Conservation (phyloP, 2,113 vertebrate genomes). For the Cairina moschata region DNA sequence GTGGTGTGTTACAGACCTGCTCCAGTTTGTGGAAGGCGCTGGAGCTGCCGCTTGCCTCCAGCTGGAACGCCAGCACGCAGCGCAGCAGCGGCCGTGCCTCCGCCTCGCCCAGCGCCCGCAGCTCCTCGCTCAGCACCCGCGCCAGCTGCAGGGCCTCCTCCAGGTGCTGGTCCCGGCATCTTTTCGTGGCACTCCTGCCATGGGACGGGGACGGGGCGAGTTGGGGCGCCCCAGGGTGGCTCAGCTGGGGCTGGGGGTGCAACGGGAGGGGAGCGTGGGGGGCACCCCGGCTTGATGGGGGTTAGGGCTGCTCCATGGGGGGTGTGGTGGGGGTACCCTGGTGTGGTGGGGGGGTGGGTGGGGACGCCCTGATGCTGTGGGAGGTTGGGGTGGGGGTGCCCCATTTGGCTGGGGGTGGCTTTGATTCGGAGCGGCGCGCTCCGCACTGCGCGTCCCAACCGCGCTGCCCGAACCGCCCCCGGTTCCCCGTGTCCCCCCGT, state of each 20-base stretch:
- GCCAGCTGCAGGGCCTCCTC: constrained; percentile 83
- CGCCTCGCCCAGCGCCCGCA: constrained; percentile 42
- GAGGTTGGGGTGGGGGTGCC: not conserved
- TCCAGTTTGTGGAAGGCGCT: constrained; percentile 86
- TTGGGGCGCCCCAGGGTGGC: not conserved
- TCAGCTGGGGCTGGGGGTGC: not conserved
- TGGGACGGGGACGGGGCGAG: accelerated
- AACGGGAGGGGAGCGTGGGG: too few species aligned
- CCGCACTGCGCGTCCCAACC: too few species aligned
- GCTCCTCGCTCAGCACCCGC: constrained; percentile 33
- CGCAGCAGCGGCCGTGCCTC: constrained; percentile 72
- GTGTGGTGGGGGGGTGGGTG: not conserved
- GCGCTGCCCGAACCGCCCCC: too few species aligned
- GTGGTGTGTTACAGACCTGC: constrained; percentile 68
- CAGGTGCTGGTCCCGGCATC: constrained; percentile 81
- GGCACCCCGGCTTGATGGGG: accelerated
- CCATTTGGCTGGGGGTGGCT: not conserved
- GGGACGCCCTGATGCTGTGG: not conserved
- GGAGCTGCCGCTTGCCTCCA: constrained; percentile 78
- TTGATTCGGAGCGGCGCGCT: too few species aligned
- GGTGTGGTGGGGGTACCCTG: not conserved
- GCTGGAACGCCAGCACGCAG: constrained; percentile 82
- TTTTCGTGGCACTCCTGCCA: constrained; percentile 78
- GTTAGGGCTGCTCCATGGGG: accelerated
- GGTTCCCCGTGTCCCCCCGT: not conserved